Conservation (phyloP, 2,888 invertebrate species). For the Metallyticus violacea region DNA sequence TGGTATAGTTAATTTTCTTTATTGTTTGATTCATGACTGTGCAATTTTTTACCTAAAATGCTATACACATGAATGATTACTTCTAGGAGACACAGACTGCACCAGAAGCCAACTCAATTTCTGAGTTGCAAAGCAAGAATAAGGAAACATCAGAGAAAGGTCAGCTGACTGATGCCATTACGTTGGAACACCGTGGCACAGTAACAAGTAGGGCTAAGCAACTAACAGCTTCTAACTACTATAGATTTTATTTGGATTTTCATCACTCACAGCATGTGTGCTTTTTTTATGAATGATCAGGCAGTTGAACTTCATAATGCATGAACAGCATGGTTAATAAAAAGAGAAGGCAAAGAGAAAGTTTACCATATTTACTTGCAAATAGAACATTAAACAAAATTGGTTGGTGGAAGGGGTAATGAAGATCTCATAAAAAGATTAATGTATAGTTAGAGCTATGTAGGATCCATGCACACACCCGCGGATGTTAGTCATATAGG, state of each 20-base stretch:
- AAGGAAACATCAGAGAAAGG: conserved; percentile 46
- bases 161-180: conserved; percentile 47
- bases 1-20: too few species aligned
- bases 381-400: too few species aligned
- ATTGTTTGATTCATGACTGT: neutral
- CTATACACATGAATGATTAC: neutral
- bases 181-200: conserved; percentile 48
- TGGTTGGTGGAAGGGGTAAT: too few species aligned
- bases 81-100: conserved; percentile 22
- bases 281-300: neutral
- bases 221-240: neutral
- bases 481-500: too few species aligned
- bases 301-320: neutral
- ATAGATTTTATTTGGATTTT: neutral
- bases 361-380: too few species aligned
- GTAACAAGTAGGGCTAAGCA: conserved; percentile 39
- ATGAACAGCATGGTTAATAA: neutral
- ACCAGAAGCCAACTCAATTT: neutral
- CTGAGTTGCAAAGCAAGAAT: conserved; percentile 3
- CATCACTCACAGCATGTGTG: neutral
- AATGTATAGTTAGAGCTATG: too few species aligned
- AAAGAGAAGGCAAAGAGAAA: neutral
- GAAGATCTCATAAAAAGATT: too few species aligned
- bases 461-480: too few species aligned
- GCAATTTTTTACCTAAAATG: neutral